Evolutionary conservation across 2,113 vertebrate species (phyloP).

Genomic region (Vanacampus margaritifer): DNA sequence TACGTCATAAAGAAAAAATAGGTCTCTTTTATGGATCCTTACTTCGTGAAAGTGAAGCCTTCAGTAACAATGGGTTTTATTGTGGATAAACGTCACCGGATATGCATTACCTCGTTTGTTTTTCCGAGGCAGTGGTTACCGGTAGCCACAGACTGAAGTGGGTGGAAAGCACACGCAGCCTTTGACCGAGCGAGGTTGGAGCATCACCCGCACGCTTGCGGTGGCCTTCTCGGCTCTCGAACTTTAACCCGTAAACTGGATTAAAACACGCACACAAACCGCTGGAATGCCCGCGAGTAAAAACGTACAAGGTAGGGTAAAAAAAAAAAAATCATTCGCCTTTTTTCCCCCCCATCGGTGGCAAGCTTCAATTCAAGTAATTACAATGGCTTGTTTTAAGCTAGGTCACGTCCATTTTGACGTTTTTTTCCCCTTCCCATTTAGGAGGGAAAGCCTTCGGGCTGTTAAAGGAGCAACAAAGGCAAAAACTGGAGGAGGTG

Average conservation of each 20-base stretch:
- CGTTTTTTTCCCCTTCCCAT: conserved; percentile 26
- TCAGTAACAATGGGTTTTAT: conserved; percentile 13
- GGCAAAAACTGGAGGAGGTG: conserved; percentile 81
- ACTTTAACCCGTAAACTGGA: neutral
- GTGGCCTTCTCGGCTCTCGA: neutral
- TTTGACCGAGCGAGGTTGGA: conserved; percentile 26
- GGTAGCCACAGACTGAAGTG: conserved; percentile 3
- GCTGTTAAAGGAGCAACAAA: conserved; percentile 81
- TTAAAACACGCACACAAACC: conserved; percentile 1
- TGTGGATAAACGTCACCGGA: conserved; percentile 38
- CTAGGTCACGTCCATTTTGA: conserved; percentile 8
- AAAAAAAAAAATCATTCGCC: no score
- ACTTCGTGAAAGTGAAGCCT: neutral
- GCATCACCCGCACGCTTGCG: conserved; percentile 29
- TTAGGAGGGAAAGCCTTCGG: conserved; percentile 86
- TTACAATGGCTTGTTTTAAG: conserved; percentile 38
- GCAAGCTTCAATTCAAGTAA: conserved; percentile 27
- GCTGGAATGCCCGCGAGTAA: conserved; percentile 66
- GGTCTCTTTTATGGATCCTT: neutral
- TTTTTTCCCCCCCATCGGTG: neutral
- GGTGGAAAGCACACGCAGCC: neutral
- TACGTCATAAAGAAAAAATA: accelerated
- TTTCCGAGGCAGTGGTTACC: conserved; percentile 18
- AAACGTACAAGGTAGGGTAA: conserved; percentile 57
- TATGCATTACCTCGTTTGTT: accelerated